Evolutionary conservation across 1,140 invertebrate genomes (phyloP), one percentile per base, ranked within the genome.

Genomic region (Hestina assimilis): DNA sequence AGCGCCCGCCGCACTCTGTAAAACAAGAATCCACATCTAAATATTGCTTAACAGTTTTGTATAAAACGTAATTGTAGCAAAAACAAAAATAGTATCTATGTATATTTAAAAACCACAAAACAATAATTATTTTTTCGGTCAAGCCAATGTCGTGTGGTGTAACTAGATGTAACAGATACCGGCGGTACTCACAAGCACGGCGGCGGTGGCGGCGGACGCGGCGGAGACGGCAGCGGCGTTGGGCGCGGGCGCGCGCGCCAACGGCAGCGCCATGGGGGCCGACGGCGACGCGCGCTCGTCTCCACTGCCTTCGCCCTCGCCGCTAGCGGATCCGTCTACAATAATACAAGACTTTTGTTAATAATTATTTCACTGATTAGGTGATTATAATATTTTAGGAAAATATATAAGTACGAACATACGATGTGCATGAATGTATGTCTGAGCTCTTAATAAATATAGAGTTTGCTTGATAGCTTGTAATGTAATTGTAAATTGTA

Each of bases 271-370:
- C 29, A 40, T 63, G 43, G 59, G 54, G 63, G 72, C 68, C n/a
- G n/a, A n/a, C 24, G 65, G 69, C n/a, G 72, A 63, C 17, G 63
- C 66, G 21, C 78, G 73, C 69, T 81, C 82, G 72, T 83, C 81
- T 48, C 79, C 82, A 69, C 79, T 80, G 56, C 52, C 63, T 51
- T 81, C 79, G 63, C 78, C 65, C 48, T 82, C 80, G 63, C 75
- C 83, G 75, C 80, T 86, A 58, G 80, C 83, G 21, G 82, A 85
- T n/a, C 82, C 82, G 53, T 83, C 82, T 85, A 76, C 1, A 56
- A 40, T 14, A 12, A 47, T 31, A 35, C 29, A 31, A 12, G 5
- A 2, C 6, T n/a, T n/a, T 11, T 35, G 9, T 6, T 38, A 15
- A 15, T 5, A 17, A 6, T 38, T 6, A 17, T 15, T 8, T 7